These are phyloP conservation scores for Fulica atra DNA, from an alignment of 2,113 vertebrate genomes.

Conservation along the genomic window DNA sequence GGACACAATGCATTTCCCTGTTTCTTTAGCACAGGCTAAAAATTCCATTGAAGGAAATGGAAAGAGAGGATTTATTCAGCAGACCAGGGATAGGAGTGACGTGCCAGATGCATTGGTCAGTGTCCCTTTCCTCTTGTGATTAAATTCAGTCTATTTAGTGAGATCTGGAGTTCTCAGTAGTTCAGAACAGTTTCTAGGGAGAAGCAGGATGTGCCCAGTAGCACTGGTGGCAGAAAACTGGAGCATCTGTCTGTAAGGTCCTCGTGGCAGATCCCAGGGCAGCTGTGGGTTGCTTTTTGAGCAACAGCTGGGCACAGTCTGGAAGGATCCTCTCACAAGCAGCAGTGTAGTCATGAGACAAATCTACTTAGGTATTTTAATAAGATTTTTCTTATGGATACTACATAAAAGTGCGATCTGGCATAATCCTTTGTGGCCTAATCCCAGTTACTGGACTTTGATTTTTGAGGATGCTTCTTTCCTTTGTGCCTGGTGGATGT, in stretches of 20 bases:
- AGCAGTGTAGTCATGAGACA: background rate
- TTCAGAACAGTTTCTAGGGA: background rate
- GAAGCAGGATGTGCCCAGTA: background rate
- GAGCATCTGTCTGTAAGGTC: background rate
- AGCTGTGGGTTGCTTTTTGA: background rate
- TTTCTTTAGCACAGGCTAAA: background rate
- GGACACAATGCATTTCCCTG: background rate
- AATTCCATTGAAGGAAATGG: background rate
- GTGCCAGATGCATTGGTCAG: background rate
- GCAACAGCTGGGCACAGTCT: background rate
- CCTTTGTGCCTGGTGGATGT: accelerated
- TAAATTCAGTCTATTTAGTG: background rate
- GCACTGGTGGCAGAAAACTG: background rate
- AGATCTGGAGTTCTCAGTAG: background rate
- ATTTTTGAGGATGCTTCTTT: background rate
- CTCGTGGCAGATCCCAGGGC: background rate
- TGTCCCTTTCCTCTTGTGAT: background rate
- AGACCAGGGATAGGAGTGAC: background rate
- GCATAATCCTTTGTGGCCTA: background rate
- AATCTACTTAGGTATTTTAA: background rate
- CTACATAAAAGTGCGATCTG: background rate
- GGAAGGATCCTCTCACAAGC: background rate
- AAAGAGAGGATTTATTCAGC: background rate
- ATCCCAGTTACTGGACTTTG: background rate
- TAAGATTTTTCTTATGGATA: background rate